Conservation (phyloP, 2,888 invertebrate species). For the Germaria angustata region DNA sequence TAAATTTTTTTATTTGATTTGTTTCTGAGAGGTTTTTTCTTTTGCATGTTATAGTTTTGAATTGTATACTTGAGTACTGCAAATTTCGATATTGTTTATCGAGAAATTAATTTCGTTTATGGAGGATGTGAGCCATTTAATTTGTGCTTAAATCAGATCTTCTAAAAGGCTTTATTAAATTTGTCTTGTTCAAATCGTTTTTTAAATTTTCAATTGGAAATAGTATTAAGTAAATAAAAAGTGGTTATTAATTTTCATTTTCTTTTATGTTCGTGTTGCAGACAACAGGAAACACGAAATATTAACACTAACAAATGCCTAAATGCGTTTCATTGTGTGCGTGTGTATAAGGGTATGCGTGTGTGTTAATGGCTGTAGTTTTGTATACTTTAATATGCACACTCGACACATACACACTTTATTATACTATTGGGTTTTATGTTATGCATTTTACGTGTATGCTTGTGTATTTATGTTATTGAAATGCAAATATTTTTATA, state of each 20-base stretch:
- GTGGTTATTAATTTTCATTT: slow-evolving; percentile 20
- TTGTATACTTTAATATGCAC: too few species aligned
- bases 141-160: too few species aligned
- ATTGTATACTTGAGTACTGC: too few species aligned
- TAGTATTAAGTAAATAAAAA: slow-evolving; percentile 9
- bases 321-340: not conserved
- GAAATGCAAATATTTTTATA: slow-evolving; percentile 34
- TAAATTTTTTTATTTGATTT: too few species aligned
- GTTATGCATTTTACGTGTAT: slow-evolving; percentile 14
- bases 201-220: slow-evolving; percentile 17
- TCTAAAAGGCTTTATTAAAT: not conserved
- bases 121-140: too few species aligned
- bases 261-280: not conserved
- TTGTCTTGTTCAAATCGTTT: slow-evolving; percentile 3
- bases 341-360: not conserved
- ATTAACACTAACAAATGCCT: slow-evolving; percentile 11
- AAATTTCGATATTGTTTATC: too few species aligned
- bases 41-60: too few species aligned
- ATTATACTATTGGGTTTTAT: slow-evolving; percentile 12
- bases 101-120: too few species aligned
- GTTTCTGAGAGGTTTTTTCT: too few species aligned
- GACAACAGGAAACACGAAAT: not conserved
- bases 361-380: not conserved
- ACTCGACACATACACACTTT: not conserved
- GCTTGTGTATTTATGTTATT: slow-evolving; percentile 32